Evolutionary conservation across 2,113 vertebrate genomes (phyloP), one percentile per base, ranked within the genome.

Genomic region (Mormyrus lacerda): DNA sequence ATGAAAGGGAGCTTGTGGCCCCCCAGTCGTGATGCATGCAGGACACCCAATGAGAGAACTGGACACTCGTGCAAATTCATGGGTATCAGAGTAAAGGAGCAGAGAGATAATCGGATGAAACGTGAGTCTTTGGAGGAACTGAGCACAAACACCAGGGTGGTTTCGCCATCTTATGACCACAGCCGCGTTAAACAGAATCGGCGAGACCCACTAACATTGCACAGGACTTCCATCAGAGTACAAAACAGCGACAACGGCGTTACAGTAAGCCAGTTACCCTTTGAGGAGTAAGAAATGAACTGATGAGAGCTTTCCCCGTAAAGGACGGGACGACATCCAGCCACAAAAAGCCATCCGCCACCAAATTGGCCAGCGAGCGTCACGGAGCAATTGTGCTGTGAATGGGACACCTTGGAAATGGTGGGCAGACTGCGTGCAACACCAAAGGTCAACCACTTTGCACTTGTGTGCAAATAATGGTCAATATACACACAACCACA

Each of bases 261-360:
- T 31, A 27, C 48, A 51, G 21, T 48, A 86, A 83, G 90, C 90
- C 53, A 73, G n/a, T n/a, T 61, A 45, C 85, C 21, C 88, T 65
- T 55, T 35, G 27, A 13, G 76, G 13, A 88, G 9, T 17, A 86
- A 61, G 42, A 89, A 89, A 85, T 31, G 27, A 88, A 61, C 39
- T 0, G 48, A 48, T 69, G 61, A 27, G 61, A 31, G 58, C n/a
- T 65, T 27, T 69, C 61, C 27, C 21, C 44, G 39, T 69, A 39
- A 47, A 35, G 44, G 47, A 15, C 5, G 8, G 61, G 35, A 39
- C 47, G 50, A 79, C 88, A 88, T 88, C 51, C 88, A 88, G 88
- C 88, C 47, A 73, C 65, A 13, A 31, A 7, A 69, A 31, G 61
- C 61, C n/a, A 27, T 69, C 27, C n/a, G 10, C 27, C 61, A 31